Evolutionary conservation across 2,888 invertebrate genomes (phyloP).

Genomic region (Drosophila diplacantha): DNA sequence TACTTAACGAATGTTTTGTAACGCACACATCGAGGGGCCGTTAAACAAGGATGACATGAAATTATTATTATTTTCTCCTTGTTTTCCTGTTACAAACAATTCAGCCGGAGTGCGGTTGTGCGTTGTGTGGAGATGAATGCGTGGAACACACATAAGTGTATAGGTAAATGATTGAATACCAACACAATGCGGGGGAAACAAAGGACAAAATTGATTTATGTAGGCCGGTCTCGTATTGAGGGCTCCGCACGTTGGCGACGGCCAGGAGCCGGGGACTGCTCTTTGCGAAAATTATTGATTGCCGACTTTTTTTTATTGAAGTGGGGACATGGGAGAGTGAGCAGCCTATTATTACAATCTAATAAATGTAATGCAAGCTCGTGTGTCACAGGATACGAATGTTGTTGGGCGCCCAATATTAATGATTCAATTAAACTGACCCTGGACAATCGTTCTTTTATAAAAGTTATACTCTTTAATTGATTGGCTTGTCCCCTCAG

Average conservation of each 20-base stretch:
- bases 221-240: constrained; percentile 24
- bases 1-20: constrained; percentile 16
- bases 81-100: constrained; percentile 40
- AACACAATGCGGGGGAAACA: constrained; percentile 17
- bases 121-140: not conserved
- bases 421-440: constrained; percentile 9
- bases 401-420: not conserved
- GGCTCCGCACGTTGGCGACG: not conserved
- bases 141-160: constrained; percentile 10
- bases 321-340: not conserved
- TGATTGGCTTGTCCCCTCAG: not conserved
- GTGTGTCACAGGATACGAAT: constrained; percentile 21
- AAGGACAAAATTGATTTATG: constrained; percentile 40
- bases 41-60: constrained; percentile 14
- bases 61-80: constrained; percentile 25
- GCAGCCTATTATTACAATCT: constrained; percentile 28
- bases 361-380: constrained; percentile 43
- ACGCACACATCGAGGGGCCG: constrained; percentile 1
- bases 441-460: not conserved
- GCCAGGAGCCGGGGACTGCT: constrained; percentile 14
- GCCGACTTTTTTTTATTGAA: constrained; percentile 42
- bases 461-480: not conserved
- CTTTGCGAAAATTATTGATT: constrained; percentile 60
- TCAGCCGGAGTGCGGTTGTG: constrained; percentile 38
- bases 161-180: constrained; percentile 36